phyloP scores from a whole-genome alignment of 2,888 invertebrate genomes.

The Emmelina monodactyla region DNA sequence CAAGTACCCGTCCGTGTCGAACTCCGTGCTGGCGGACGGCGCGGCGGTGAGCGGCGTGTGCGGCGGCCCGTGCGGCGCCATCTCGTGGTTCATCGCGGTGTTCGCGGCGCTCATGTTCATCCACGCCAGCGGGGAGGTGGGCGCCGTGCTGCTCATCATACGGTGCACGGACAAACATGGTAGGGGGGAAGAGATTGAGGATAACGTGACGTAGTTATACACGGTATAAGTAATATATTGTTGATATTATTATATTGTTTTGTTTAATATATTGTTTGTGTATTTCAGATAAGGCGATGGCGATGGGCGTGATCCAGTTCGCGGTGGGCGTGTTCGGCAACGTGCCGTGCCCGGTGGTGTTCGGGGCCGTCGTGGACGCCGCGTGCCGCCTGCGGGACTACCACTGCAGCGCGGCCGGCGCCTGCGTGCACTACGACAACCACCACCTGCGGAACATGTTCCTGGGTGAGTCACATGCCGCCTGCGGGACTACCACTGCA shows the following conservation, averaged over 20 bases:
- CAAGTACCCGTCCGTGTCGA: constrained; percentile 6
- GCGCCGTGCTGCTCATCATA: constrained; percentile 88
- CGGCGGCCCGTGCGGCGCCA: constrained; percentile 78
- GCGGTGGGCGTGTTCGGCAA: constrained; percentile 93
- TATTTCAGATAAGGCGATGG: constrained; percentile 86
- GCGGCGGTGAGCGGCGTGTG: constrained; percentile 82
- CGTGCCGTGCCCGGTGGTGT: constrained; percentile 94
- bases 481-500: too few species aligned
- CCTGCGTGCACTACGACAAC: constrained; percentile 88
- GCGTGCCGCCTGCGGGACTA: constrained; percentile 89
- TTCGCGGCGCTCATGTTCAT: constrained; percentile 91
- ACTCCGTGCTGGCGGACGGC: constrained; percentile 13
- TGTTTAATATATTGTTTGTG: not conserved
- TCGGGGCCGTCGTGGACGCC: constrained; percentile 91
- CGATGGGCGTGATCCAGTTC: constrained; percentile 91
- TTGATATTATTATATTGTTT: too few species aligned
- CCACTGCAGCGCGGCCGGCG: constrained; percentile 81
- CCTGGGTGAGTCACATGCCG: constrained; percentile 67
- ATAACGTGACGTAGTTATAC: too few species aligned
- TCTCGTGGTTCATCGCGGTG: constrained; percentile 77
- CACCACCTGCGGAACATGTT: constrained; percentile 84
- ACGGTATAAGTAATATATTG: too few species aligned
- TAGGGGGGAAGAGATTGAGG: constrained; percentile 24
- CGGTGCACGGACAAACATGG: constrained; percentile 87
- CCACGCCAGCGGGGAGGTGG: constrained; percentile 92